A percentile compares a stretch with the other conserved stretches of the same genome.
Evolutionary conservation across 2,797 vertebrate species (phyloP).

Genomic region (Scolopax bukidnonensis): DNA sequence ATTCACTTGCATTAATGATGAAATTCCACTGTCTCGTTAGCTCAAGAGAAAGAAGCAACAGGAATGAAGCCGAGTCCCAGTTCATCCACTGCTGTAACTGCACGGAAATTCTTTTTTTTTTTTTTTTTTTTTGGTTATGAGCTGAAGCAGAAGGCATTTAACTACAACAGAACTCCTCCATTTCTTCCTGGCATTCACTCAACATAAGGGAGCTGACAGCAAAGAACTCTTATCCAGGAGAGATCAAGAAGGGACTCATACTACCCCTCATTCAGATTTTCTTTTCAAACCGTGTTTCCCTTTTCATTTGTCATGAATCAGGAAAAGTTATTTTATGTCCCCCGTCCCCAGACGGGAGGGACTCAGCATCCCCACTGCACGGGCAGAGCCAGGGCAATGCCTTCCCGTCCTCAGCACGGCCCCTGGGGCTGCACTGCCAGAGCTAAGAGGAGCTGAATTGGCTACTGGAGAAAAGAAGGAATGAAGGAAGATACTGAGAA

Average conservation of each 20-base stretch:
- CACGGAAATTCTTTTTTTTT: background rate
- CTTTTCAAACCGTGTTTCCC: background rate
- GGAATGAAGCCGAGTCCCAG: background rate
- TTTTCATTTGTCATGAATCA: background rate
- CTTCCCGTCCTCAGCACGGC: background rate
- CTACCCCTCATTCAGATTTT: background rate
- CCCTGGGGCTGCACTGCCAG: background rate
- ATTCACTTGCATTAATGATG: background rate
- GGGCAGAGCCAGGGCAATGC: background rate
- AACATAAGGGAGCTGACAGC: slow-evolving; percentile 65
- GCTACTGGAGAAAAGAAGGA: background rate
- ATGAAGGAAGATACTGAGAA: background rate
- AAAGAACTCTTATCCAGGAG: slow-evolving; percentile 55
- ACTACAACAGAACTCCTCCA: slow-evolving; percentile 56
- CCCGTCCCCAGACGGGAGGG: background rate
- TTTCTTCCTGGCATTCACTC: slow-evolving; percentile 44
- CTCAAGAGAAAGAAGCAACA: background rate
- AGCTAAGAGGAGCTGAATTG: background rate
- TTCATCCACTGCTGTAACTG: background rate
- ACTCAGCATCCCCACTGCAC: background rate
- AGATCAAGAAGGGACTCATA: slow-evolving; percentile 21
- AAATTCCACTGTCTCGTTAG: background rate
- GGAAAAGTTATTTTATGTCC: background rate
- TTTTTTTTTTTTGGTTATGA: slow-evolving; percentile 21
- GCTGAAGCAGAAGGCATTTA: slow-evolving; percentile 61